Evolutionary conservation across 2,888 invertebrate species (phyloP).

Genomic region (Chloroclystis v-ata): DNA sequence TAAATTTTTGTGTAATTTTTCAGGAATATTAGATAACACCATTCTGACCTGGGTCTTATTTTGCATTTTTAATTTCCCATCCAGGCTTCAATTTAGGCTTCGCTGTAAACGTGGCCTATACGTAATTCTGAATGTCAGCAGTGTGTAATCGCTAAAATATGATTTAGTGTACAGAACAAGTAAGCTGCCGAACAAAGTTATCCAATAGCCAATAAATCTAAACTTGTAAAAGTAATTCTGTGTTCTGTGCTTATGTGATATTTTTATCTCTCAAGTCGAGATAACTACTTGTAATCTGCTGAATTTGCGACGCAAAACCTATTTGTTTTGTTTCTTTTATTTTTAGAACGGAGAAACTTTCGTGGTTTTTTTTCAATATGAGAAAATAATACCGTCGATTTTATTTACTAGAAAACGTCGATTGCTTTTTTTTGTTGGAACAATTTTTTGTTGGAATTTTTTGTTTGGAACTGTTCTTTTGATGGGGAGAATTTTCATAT

Average conservation of each 20-base stretch:
- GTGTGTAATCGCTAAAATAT: conserved; percentile 59
- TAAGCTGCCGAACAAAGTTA: conserved; percentile 60
- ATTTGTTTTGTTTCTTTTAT: conserved; percentile 52
- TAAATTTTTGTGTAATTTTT: too few relatives aligned
- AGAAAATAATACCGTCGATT: too few relatives aligned
- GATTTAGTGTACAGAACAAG: conserved; percentile 70
- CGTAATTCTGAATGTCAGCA: conserved; percentile 47
- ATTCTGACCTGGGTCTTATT: too few relatives aligned
- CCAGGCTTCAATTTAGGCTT: too few relatives aligned
- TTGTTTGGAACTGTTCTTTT: too few relatives aligned
- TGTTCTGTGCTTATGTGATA: conserved; percentile 62
- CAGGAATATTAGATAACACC: too few relatives aligned
- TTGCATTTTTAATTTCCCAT: too few relatives aligned
- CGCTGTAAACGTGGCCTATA: too few relatives aligned
- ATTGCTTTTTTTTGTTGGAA: too few relatives aligned
- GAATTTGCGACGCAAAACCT: conserved; percentile 53
- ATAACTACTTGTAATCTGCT: conserved; percentile 63
- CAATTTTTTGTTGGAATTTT: too few relatives aligned
- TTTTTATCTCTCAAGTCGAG: conserved; percentile 47
- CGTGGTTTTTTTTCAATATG: conserved; percentile 43
- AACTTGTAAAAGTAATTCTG: conserved; percentile 71
- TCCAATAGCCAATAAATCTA: conserved; percentile 71
- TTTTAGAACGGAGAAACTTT: conserved; percentile 45
- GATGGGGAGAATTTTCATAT: too few relatives aligned
- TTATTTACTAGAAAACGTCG: too few relatives aligned